These are phyloP conservation scores for Capreolus pygargus DNA, from an alignment of 2,113 vertebrate species.

Conservation along the genomic window DNA sequence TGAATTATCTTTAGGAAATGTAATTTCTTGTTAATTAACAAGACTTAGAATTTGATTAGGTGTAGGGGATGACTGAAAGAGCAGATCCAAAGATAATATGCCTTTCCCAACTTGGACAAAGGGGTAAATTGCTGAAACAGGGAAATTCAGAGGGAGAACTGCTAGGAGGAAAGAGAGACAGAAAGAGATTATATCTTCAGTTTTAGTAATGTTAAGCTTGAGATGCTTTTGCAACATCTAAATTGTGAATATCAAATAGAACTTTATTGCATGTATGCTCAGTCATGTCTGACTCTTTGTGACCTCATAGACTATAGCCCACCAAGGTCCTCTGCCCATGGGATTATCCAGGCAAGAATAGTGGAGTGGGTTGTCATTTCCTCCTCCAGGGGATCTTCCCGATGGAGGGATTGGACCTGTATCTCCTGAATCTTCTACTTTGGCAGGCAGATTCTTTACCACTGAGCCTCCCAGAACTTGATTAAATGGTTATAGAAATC, in stretches of 20 bases:
- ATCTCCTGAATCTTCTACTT: neutral
- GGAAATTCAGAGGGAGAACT: neutral
- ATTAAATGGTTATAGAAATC: neutral
- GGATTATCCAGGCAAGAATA: neutral
- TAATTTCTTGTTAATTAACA: neutral
- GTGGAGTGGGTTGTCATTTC: neutral
- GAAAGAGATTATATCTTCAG: neutral
- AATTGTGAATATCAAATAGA: neutral
- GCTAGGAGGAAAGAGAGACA: neutral
- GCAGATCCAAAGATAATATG: neutral
- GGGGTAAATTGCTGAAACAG: neutral
- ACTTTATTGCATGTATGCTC: neutral
- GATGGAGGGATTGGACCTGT: neutral
- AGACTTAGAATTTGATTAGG: neutral
- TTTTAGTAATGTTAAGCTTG: neutral
- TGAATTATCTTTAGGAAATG: neutral
- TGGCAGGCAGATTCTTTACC: neutral
- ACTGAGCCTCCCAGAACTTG: neutral
- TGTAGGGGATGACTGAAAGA: neutral
- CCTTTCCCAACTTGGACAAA: neutral
- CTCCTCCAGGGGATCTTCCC: neutral
- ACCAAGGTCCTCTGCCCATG: neutral
- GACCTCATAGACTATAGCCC: neutral
- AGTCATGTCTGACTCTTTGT: neutral
- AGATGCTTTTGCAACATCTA: neutral